Evolutionary conservation across 2,113 vertebrate genomes (phyloP), one percentile per base, ranked within the genome.

Genomic region (Leucosticte australis): DNA sequence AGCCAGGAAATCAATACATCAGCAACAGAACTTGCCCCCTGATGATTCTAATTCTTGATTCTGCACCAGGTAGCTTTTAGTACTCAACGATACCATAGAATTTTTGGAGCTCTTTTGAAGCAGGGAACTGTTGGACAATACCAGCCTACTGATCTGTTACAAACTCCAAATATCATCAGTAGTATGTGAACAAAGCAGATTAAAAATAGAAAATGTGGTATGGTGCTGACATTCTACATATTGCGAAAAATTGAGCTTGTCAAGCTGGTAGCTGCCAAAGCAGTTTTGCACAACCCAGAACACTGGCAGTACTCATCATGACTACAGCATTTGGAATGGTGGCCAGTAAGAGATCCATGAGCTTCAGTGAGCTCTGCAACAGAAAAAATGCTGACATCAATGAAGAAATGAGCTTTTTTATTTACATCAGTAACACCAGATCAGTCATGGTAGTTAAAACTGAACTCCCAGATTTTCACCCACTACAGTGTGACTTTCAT

Each of bases 181-280:
- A 85, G 77, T 44, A 89, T 55, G 69, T 27, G 91, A 92, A 84
- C 46, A 89, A 95, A 94, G 37, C 64, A 67, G 69, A 76, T 92
- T 81, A 95, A 94, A 96, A 96, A 96, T 76, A 97, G 90, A 90
- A 87, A 63, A 89, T 59, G 83, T 63, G 73, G 71, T 90, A 83
- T 41, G 64, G 79, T 86, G 90, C 71, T 93, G 92, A 82, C 86
- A 94, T 95, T 92, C 80, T 77, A 84, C 92, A 94, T 92, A 95
- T 84, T 92, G 95, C 78, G 83, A 68, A 81, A 94, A 92, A 89
- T 56, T 75, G 73, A 92, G 77, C 76, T 91, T 5, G 35, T 84
- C 89, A 92, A 80, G 33, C 73, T 71, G 33, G 52, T 37, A 69
- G 89, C 22, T 95, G 92, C 94, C 92, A 94, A 87, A 95, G 83